Conservation (phyloP, 2,797 vertebrate species). For the Sphenodon punctatus region DNA sequence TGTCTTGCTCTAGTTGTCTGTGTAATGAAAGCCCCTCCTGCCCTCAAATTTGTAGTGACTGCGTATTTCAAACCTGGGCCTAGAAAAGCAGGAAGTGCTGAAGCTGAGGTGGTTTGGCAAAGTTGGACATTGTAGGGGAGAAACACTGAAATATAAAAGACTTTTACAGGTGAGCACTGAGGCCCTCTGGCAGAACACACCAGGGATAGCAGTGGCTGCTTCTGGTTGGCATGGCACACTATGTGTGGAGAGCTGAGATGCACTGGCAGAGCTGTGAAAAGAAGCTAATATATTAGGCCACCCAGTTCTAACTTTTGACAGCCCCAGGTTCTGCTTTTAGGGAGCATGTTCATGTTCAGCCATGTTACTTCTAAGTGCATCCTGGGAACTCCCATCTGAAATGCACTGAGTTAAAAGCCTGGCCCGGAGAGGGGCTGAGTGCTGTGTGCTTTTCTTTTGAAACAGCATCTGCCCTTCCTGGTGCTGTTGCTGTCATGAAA, state of each 20-base stretch:
- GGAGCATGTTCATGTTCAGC: no score
- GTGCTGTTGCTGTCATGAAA: fast-evolving
- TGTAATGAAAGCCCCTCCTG: no score
- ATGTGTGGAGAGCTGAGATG: no score
- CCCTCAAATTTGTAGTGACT: background rate
- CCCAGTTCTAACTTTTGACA: no score
- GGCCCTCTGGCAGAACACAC: background rate
- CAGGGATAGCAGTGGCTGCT: background rate
- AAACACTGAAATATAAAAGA: background rate
- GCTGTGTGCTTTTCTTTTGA: background rate
- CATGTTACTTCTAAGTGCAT: background rate
- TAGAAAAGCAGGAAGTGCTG: background rate
- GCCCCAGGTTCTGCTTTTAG: no score
- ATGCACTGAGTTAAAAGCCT: background rate
- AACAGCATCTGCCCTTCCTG: background rate
- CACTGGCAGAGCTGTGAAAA: no score
- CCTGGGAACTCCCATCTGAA: background rate
- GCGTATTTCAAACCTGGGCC: no score
- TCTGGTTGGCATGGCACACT: background rate
- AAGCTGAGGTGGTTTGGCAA: background rate
- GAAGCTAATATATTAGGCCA: no score
- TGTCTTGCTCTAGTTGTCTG: background rate
- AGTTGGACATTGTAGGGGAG: background rate
- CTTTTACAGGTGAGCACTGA: no score
- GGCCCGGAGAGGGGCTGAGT: background rate